Percentiles rank a stretch among this genome's conserved stretches.
Conservation (phyloP, 2,888 invertebrate species). For the Oligia fasciuncula region DNA sequence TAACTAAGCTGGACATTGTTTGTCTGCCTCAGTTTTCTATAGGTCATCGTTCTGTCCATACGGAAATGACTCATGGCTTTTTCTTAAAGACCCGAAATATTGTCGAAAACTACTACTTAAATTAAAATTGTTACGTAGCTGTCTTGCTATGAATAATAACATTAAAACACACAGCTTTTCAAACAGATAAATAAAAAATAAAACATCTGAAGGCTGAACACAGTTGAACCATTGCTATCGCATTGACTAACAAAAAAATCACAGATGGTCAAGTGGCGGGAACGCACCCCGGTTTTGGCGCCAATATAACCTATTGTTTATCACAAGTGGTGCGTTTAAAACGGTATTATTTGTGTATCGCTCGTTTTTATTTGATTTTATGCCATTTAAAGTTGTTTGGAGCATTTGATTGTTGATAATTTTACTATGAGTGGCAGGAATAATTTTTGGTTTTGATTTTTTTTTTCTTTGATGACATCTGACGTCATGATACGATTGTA, state of each 20-base stretch:
- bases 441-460: conserved; percentile 21
- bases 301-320: conserved; percentile 83
- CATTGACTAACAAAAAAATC: conserved; percentile 56
- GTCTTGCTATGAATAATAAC: background rate
- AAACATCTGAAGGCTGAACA: conserved; percentile 4
- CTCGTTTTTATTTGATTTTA: conserved; percentile 79
- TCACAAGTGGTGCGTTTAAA: conserved; percentile 82
- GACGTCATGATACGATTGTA: background rate
- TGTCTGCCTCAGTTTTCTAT: background rate
- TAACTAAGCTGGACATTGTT: background rate
- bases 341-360: conserved; percentile 81
- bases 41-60: background rate
- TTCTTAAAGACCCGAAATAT: background rate
- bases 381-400: conserved; percentile 71
- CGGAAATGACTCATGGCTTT: background rate
- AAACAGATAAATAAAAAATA: conserved; percentile 14
- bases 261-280: conserved; percentile 83
- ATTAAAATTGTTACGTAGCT: background rate
- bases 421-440: conserved; percentile 40
- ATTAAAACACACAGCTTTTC: background rate
- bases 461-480: conserved; percentile 45
- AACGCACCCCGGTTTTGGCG: conserved; percentile 77
- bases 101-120: background rate
- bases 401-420: conserved; percentile 53
- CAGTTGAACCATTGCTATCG: conserved; percentile 28